Base-by-base conservation (phyloP, 1,140 invertebrate species). In the Platyscapa corneri region DNA sequence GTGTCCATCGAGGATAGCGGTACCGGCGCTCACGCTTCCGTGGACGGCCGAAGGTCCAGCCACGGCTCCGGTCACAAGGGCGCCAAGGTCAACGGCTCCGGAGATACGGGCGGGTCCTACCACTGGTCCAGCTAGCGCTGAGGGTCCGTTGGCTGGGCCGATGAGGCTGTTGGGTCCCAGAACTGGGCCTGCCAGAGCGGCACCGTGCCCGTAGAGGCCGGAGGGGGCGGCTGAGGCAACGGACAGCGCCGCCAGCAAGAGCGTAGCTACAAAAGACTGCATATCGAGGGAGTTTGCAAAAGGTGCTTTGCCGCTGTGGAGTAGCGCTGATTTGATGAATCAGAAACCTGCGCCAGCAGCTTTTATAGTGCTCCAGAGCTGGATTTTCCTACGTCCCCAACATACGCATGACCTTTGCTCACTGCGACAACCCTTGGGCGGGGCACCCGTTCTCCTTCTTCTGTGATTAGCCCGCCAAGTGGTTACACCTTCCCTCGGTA, bases 61-160 rank as follows among this genome's bases (percentile, higher is more conserved):
- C 3, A 93, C 91, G 23, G 92, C 88, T 75, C 93, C 93, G 53
- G 92, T 93, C 5, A 93, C 93, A 12, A 91, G 84, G 10, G 93
- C 91, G 1, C 93, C 93, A 18, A 89, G 90, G 34, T 93, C 93
- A 32, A 93, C 93, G 3, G 93, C 92, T 20, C 93, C 92, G 37
- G 92, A 93, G 46, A 93, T 86, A 30, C 89, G 90, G 18, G 91
- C 90, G 5, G 92, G 93, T 86, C 92, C 92, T 10, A 89, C 89
- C 0, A 87, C 89, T 0, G 92, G 91, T 82, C 92, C 92, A 14
- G 91, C 90, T 0, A 92, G 89, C 0, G 89, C 88, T 0, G 90
- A 79, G 0, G 83, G 83, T 23, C 83, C 83, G 46, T 84, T 84
- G 34, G 84, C 64, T 8, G 85, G 85, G 27, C 85, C 85, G 3